These are phyloP conservation scores for Cecropterus lyciades DNA, from an alignment of 1,140 invertebrate species.

Conservation along the genomic window DNA sequence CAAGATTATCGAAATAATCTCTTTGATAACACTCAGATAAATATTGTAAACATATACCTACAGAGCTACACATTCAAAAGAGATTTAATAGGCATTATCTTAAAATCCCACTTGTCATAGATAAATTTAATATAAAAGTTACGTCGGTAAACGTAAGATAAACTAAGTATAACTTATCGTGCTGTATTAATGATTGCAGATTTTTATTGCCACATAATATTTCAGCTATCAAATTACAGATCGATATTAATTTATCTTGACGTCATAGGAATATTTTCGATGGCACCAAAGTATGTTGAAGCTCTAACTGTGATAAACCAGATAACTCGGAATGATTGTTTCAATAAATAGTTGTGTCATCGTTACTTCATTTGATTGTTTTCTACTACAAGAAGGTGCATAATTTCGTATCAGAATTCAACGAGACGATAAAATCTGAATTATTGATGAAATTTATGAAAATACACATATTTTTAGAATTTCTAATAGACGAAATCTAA, in stretches of 20 bases:
- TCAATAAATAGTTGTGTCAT: too few species aligned
- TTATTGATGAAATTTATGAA: too few species aligned
- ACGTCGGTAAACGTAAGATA: conserved; percentile 24
- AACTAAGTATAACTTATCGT: conserved; percentile 25
- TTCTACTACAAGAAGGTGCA: too few species aligned
- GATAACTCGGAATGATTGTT: background rate
- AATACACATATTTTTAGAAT: too few species aligned
- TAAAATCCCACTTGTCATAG: conserved; percentile 18
- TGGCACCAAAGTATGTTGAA: conserved; percentile 6
- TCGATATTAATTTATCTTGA: conserved; percentile 42
- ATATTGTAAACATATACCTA: background rate
- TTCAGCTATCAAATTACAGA: conserved; percentile 26
- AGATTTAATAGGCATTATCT: conserved; percentile 9
- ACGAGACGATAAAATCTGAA: too few species aligned
- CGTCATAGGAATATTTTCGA: conserved; percentile 36
- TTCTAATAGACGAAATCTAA: too few species aligned
- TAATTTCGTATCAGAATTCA: too few species aligned
- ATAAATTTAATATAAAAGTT: conserved; percentile 9
- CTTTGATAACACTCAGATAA: background rate
- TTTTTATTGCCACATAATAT: conserved; percentile 35
- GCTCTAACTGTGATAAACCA: conserved; percentile 26
- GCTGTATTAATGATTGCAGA: conserved; percentile 35
- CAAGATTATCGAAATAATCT: conserved; percentile 10
- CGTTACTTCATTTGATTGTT: too few species aligned
- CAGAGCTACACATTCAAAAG: background rate